A percentile compares a stretch with the other conserved stretches of the same genome.
phyloP scores from a whole-genome alignment of 1,140 invertebrate genomes.

The Drosophila miranda region DNA sequence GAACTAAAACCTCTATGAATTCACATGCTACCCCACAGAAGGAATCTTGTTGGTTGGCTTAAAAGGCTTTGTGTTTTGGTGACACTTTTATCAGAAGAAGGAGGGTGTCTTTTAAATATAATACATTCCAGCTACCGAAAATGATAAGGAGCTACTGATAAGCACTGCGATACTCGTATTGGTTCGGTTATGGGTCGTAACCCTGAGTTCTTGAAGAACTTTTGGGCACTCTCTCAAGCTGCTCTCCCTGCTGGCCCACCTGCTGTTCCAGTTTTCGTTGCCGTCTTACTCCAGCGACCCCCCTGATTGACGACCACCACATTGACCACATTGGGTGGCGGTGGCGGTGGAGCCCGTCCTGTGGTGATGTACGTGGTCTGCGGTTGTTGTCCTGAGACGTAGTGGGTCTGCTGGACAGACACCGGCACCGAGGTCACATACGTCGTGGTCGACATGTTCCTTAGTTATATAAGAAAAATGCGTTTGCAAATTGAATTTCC shows the following conservation, averaged over 20 bases:
- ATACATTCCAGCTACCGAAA: no score
- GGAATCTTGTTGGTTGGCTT: no score
- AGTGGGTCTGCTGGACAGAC: constrained; percentile 33
- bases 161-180: no score
- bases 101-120: no score
- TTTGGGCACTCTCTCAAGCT: no score
- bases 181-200: no score
- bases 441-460: constrained; percentile 40
- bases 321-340: constrained; percentile 8
- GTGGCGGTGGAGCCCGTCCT: constrained; percentile 9
- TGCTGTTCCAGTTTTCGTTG: constrained; percentile 17
- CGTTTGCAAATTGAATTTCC: not conserved
- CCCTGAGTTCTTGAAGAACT: no score
- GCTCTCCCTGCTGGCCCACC: not conserved
- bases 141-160: no score
- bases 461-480: constrained; percentile 8
- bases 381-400: constrained; percentile 6
- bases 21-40: no score
- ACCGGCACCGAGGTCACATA: constrained; percentile 41
- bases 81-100: no score
- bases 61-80: no score
- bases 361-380: constrained; percentile 42
- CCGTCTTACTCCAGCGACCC: constrained; percentile 11
- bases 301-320: constrained; percentile 41
- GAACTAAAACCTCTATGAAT: no score